Base-by-base conservation (phyloP, 2,888 invertebrate species). In the Conops quadrifasciatus region DNA sequence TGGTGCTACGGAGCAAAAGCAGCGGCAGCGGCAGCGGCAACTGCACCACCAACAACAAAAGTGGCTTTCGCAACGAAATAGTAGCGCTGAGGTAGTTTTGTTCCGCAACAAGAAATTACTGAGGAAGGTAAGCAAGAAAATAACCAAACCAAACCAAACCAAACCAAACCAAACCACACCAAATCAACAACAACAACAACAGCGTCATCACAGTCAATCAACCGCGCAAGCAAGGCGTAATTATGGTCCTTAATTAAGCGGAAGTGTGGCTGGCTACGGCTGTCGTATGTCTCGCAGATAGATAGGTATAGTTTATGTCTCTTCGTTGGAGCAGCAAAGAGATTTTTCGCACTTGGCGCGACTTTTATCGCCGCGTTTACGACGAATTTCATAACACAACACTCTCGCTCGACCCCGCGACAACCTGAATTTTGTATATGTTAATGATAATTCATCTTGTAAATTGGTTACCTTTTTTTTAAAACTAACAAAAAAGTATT, bases 71-170 rank as follows among this genome's bases (percentile, higher is more conserved):
- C 43, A 71, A 21, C 70, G 77, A 51, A 76, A 74, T 67, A 76
- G 74, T 63, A 72, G 75, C 36, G 67, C 67, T 59, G 79, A 78
- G 58, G 68, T 76, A 56, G 68, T 78, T 64, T 73, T 78, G 68
- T 75, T 75, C 73, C 80, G 76, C 67, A 78, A 78, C 74, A 78
- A 79, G 69, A 78, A 80, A 67, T 65, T 81, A 71, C 73, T 79
- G 71, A 78, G 78, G 74, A 82, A 82, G 81, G 83, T 82, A 81
- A 76, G 80, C 21, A n/a, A n/a, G n/a, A n/a, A n/a, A n/a, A n/a
- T n/a, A n/a, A n/a, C 21, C 21, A 13, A 26, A 26, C 5, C 58
- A 28, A 70, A n/a, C n/a, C n/a, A 62, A 19, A 24, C 43, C 43
- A 49, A n/a, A 19, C 53, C 21, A 28, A 19, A 65, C 30, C 19